These are phyloP conservation scores for Brachycybe producta DNA, from an alignment of 2,888 invertebrate genomes.

Conservation along the genomic window DNA sequence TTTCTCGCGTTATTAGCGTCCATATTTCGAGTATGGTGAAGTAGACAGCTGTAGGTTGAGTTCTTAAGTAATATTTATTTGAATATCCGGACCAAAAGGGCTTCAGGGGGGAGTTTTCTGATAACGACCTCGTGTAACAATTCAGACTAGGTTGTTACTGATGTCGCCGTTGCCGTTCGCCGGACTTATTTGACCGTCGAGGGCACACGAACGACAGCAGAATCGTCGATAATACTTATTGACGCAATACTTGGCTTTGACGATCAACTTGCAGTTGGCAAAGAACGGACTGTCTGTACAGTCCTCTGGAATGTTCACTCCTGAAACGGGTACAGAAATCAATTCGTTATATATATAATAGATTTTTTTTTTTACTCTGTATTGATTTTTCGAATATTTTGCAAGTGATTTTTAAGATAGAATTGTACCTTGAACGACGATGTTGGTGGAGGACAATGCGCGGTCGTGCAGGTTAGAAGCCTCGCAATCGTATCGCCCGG, in stretches of 20 bases:
- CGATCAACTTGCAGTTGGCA: constrained; percentile 79
- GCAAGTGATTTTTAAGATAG: not conserved
- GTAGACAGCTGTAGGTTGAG: too few species aligned
- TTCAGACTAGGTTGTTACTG: constrained; percentile 14
- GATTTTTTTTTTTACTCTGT: too few species aligned
- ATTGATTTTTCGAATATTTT: too few species aligned
- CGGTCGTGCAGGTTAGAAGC: constrained; percentile 61
- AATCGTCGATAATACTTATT: constrained; percentile 65
- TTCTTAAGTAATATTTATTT: too few species aligned
- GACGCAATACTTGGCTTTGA: constrained; percentile 66
- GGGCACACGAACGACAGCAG: constrained; percentile 85
- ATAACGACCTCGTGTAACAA: too few species aligned
- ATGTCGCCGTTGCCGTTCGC: not conserved
- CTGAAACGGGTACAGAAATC: constrained; percentile 39
- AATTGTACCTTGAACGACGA: constrained; percentile 59
- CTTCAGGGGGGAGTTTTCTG: too few species aligned
- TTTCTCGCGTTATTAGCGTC: too few species aligned
- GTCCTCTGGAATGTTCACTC: constrained; percentile 56
- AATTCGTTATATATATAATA: not conserved
- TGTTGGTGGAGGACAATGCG: constrained; percentile 45
- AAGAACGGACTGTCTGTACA: constrained; percentile 79
- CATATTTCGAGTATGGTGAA: too few species aligned
- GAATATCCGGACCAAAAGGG: too few species aligned
- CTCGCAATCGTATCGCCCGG: constrained; percentile 69
- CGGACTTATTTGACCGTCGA: constrained; percentile 56